Evolutionary conservation across 2,113 vertebrate genomes (phyloP).

Genomic region (Pogona vitticeps): DNA sequence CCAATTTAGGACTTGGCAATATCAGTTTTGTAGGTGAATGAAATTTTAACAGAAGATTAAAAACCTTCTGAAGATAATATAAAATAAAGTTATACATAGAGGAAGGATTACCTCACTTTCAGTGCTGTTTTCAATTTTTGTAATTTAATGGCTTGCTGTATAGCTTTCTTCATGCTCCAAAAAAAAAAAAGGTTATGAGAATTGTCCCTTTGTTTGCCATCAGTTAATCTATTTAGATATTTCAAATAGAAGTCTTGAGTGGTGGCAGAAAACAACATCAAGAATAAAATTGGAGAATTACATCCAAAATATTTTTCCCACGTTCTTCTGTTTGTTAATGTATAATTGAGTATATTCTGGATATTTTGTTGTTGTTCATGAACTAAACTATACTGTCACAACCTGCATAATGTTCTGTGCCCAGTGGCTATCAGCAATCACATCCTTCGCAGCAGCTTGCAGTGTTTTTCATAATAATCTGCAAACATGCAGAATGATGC

Average conservation of each 20-base stretch:
- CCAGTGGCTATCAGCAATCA: neutral
- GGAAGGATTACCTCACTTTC: neutral
- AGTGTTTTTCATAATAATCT: neutral
- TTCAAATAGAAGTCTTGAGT: neutral
- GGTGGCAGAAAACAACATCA: neutral
- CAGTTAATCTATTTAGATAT: neutral
- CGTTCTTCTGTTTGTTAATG: neutral
- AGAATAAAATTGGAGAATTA: neutral
- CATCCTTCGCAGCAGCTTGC: neutral
- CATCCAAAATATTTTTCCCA: neutral
- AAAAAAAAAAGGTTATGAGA: neutral
- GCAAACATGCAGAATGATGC: no score
- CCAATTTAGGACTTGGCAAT: neutral
- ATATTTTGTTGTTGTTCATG: neutral
- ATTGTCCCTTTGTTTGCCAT: neutral
- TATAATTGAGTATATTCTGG: neutral
- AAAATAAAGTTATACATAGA: neutral
- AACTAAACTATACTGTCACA: neutral
- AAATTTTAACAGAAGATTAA: neutral
- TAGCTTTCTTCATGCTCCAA: neutral
- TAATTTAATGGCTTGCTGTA: neutral
- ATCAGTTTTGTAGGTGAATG: neutral
- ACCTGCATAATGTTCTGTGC: neutral
- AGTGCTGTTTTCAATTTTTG: neutral
- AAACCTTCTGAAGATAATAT: neutral